Base-by-base conservation (phyloP, 2,888 invertebrate genomes). In the Andrena dorsata region DNA sequence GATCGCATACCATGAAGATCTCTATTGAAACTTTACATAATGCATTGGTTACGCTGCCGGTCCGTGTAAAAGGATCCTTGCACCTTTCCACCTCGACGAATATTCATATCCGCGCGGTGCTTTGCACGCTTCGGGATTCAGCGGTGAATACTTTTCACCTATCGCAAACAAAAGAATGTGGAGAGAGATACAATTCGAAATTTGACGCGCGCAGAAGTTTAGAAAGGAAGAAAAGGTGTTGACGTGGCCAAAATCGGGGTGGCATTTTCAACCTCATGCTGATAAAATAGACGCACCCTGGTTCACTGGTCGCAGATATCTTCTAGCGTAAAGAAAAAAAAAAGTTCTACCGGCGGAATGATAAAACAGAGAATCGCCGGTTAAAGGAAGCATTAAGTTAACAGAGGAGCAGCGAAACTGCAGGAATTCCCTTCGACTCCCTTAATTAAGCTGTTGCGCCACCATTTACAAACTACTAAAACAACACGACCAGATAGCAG, bases 21-120 rank as follows among this genome's bases (percentile, higher is more conserved):
- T 26, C 56, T 26, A 56, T 56, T 56, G 56, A 56, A 56, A 56
- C 56, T 56, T 56, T 51, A 26, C 26, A 26, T 56, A 56, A 56
- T 56, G 23, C 56, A 56, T 56, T 56, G 56, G 56, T 56, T 56
- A 56, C 23, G 56, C 56, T 26, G 13, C 26, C 23, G 56, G 13
- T 10, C 26, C 20, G 56, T 23, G 56, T 26, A 56, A 56, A 20
- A 51, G 8, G 51, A 51, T 51, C 20, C 51, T 20, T 51, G 6
- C 20, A 20, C 51, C 51, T 20, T 51, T 51, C 51, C 8, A 51
- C 8, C 51, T 6, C 20, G 51, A 20, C 51, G n/a, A 51, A 51
- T 2, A 20, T 51, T 51, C 3, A 8, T 20, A 51, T 20, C 6
- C 51, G n/a, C n/a, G 2, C 20, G 20, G 7, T 51, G n/a, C n/a